phyloP scores from a whole-genome alignment of 1,140 invertebrate genomes.

The Marisa cornuarietis region DNA sequence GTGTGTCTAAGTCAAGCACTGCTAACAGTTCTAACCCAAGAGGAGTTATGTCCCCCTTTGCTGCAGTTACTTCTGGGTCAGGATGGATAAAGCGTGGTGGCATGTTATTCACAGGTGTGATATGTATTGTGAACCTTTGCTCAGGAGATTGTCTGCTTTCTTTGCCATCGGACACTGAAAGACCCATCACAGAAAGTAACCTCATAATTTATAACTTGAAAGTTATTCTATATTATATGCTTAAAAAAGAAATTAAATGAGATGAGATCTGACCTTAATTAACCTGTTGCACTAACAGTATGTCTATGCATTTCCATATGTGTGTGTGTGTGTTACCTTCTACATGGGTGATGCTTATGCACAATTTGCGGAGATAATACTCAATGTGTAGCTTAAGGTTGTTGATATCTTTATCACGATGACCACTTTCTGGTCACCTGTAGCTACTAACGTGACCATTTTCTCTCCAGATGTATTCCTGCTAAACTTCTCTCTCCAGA shows the following conservation, averaged over 20 bases:
- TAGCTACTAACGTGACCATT: too few species aligned
- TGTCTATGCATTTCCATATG: neutral
- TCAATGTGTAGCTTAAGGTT: too few species aligned
- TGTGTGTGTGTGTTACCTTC: neutral
- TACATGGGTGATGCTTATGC: neutral
- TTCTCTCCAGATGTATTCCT: too few species aligned
- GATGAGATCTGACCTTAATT: neutral
- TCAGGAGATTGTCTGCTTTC: conserved; percentile 40
- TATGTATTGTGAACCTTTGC: conserved; percentile 49
- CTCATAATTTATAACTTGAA: too few species aligned
- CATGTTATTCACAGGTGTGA: conserved; percentile 56
- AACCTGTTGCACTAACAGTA: neutral
- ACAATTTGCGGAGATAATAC: neutral
- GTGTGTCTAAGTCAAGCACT: conserved; percentile 42
- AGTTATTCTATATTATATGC: too few species aligned
- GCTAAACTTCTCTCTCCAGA: too few species aligned
- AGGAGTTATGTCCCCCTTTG: conserved; percentile 37
- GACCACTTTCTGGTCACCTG: too few species aligned
- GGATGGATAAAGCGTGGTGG: conserved; percentile 38
- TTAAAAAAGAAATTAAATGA: neutral
- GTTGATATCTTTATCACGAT: too few species aligned
- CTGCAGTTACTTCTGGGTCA: conserved; percentile 40
- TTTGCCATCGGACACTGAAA: conserved; percentile 44
- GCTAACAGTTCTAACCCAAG: conserved; percentile 33
- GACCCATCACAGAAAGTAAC: neutral